A percentile compares a stretch with the other conserved stretches of the same genome.
phyloP scores from a whole-genome alignment of 1,140 invertebrate species.

The Calosoma granatense region DNA sequence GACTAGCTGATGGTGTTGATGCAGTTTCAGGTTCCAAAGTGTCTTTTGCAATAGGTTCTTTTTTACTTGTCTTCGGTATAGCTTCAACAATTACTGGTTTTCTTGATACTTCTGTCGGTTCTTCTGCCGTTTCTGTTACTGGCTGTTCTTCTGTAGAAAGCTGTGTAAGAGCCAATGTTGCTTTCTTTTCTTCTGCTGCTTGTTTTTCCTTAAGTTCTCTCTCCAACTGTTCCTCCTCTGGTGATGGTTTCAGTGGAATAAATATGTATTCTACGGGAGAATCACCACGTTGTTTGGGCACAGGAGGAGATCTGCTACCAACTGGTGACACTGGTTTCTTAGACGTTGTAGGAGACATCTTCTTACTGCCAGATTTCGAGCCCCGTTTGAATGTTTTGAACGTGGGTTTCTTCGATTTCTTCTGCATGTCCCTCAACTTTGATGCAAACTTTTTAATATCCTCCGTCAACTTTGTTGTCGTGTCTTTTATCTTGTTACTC shows the following conservation, averaged over 20 bases:
- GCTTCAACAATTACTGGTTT: not conserved
- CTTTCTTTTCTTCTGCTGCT: not conserved
- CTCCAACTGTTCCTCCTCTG: conserved; percentile 24
- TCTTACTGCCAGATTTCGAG: not conserved
- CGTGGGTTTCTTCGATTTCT: not conserved
- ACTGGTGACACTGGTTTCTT: not conserved
- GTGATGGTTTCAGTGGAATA: not conserved
- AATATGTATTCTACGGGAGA: not conserved
- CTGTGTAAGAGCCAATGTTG: not conserved
- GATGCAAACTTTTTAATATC: not conserved
- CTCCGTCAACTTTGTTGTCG: not conserved
- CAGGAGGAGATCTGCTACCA: not conserved
- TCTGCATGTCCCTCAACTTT: not conserved
- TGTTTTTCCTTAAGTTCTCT: not conserved
- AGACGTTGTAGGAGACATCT: not conserved
- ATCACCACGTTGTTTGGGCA: not conserved
- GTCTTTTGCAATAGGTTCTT: conserved; percentile 14
- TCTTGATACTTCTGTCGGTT: not conserved
- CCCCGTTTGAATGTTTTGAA: not conserved
- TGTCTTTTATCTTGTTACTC: not conserved
- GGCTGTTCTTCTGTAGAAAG: not conserved
- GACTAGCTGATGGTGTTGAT: not conserved
- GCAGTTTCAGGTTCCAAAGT: conserved; percentile 19
- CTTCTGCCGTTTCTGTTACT: not conserved
- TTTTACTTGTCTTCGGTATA: not conserved